Evolutionary conservation across 2,888 invertebrate species (phyloP).

Genomic region (Agrypnus murinus): DNA sequence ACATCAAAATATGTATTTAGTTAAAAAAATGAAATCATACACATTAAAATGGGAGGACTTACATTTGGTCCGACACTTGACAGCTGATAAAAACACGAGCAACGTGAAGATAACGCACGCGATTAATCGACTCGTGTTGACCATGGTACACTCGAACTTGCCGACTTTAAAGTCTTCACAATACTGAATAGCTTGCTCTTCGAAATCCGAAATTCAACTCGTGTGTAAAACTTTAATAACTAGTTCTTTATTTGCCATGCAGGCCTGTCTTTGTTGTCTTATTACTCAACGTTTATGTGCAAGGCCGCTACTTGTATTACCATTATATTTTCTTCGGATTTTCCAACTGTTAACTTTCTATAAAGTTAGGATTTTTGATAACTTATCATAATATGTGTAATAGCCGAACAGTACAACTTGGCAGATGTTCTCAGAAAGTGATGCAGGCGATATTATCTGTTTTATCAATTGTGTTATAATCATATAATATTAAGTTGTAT

Average conservation of each 20-base stretch:
- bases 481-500: too few relatives aligned
- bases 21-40: too few relatives aligned
- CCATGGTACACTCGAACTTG: conserved; percentile 41
- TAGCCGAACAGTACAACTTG: too few relatives aligned
- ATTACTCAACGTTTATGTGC: conserved; percentile 28
- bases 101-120: conserved; percentile 46
- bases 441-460: too few relatives aligned
- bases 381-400: too few relatives aligned
- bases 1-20: too few relatives aligned
- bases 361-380: not conserved
- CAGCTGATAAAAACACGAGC: conserved; percentile 49
- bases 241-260: conserved; percentile 20
- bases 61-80: conserved; percentile 55
- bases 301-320: conserved; percentile 37
- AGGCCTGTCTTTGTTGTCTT: conserved; percentile 30
- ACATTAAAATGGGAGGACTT: conserved; percentile 50
- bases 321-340: conserved; percentile 41
- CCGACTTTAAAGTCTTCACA: conserved; percentile 42
- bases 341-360: conserved; percentile 33
- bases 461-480: too few relatives aligned
- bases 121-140: conserved; percentile 29
- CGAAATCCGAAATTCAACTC: conserved; percentile 38
- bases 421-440: too few relatives aligned
- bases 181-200: conserved; percentile 41
- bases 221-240: not conserved